Base-by-base conservation (phyloP, 2,888 invertebrate species). In the Scrobipalpa atriplicella region DNA sequence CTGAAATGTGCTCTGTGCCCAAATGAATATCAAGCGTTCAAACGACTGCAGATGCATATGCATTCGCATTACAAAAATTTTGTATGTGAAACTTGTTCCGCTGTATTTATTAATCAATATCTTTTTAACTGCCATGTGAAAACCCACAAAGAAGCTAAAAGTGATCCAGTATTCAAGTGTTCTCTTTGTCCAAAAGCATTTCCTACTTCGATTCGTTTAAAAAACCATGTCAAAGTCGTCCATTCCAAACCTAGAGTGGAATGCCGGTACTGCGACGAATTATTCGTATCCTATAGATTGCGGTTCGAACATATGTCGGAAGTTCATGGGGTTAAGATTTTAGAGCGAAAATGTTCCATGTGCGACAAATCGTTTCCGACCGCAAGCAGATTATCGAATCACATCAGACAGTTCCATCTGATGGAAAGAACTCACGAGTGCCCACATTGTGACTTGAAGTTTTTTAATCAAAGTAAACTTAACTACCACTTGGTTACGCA, bases 1-100 rank as follows among this genome's bases (percentile, higher is more conserved):
- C 69, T 84, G 0, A 69, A 70, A 1, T 88, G 88, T 52, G 81
- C 75, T 11, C 69, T 82, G 0, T 89, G 89, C 61, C 65, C 70
- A 0, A 77, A 72, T 8, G 70, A 72, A 11, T 89, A 81, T 29
- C 75, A 77, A 13, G 79, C 72, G 19, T 86, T 87, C 67, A 81
- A 80, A 67, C 13, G 0, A 1, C 47, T 68, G 7, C 41, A n/a
- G 8, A 56, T 51, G 10, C 67, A 68, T 36, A 68, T 63, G 65
- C 21, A 58, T 36, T 19, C 13, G 5, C 88, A 89, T 69, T 84
- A 77, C 62, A 79, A 74, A 38, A 86, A 85, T 71, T 84, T 73
- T 52, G 68, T 81, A 3, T 89, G 89, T 51, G 76, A 80, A 0
- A 66, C 76, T 7, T 83, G 83, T 38, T 75, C 73, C 0, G 66